A percentile compares a stretch with the other conserved stretches of the same genome.
Conservation (phyloP, 2,797 vertebrate species). For the Craterocephalus amniculus region DNA sequence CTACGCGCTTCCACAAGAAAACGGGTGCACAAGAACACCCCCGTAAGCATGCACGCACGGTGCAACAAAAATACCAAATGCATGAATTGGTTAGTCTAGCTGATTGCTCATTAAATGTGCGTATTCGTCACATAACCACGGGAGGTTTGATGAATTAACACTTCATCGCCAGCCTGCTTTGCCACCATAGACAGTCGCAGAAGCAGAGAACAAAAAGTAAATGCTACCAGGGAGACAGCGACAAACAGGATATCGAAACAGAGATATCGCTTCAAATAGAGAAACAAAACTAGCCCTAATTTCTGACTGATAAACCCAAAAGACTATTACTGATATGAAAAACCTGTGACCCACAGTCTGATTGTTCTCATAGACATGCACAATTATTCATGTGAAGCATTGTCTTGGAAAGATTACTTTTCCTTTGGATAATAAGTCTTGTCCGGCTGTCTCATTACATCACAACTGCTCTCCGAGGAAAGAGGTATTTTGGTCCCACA, state of each 20-base stretch:
- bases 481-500: slow-evolving; percentile 62
- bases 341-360: slow-evolving; percentile 16
- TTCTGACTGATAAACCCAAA: slow-evolving; percentile 2
- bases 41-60: slow-evolving; percentile 16
- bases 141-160: slow-evolving; percentile 73
- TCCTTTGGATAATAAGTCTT: slow-evolving; percentile 41
- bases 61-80: slow-evolving; percentile 35
- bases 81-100: slow-evolving; percentile 62
- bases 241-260: slow-evolving; percentile 13
- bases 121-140: slow-evolving; percentile 58
- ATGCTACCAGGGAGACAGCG: slow-evolving; percentile 6
- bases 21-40: background rate
- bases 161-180: slow-evolving; percentile 61
- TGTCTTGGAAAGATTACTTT: slow-evolving; percentile 29
- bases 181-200: slow-evolving; percentile 52
- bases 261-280: background rate
- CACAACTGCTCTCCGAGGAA: slow-evolving; percentile 32
- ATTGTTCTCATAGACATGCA: slow-evolving; percentile 28
- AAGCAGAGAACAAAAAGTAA: slow-evolving; percentile 27
- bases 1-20: slow-evolving; percentile 6
- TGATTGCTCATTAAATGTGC: slow-evolving; percentile 70
- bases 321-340: background rate
- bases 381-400: slow-evolving; percentile 22
- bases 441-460: slow-evolving; percentile 65
- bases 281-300: background rate